phyloP scores from a whole-genome alignment of 53 echinoderm and acorn worm species.

The Arbacia lixula region DNA sequence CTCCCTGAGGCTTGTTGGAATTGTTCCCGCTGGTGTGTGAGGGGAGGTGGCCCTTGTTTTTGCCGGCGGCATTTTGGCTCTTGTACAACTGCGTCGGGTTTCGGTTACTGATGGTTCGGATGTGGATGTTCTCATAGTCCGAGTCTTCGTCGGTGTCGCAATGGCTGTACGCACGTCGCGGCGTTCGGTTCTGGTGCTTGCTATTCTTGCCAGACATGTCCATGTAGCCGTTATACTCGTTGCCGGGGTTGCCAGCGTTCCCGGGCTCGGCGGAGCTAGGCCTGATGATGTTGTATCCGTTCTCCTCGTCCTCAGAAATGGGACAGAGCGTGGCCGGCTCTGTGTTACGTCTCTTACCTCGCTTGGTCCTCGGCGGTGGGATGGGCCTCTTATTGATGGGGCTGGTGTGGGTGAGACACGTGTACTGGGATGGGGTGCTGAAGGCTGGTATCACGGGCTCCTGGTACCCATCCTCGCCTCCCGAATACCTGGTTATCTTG shows the following conservation, averaged over 20 bases:
- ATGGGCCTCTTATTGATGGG: constrained; percentile 42
- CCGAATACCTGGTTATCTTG: constrained; percentile 32
- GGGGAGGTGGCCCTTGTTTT: constrained; percentile 12
- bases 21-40: constrained; percentile 21
- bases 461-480: constrained; percentile 31
- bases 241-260: not conserved
- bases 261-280: constrained; percentile 23
- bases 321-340: constrained; percentile 16
- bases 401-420: constrained; percentile 21
- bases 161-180: constrained; percentile 10
- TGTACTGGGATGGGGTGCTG: constrained; percentile 42
- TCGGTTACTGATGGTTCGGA: constrained; percentile 29
- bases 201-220: constrained; percentile 44
- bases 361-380: constrained; percentile 38
- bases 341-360: constrained; percentile 42
- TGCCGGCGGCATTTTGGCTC: constrained; percentile 22
- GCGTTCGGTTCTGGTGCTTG: not conserved
- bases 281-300: constrained; percentile 26
- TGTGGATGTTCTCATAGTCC: constrained; percentile 40
- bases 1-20: constrained; percentile 12
- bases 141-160: constrained; percentile 15
- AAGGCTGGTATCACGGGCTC: constrained; percentile 37
- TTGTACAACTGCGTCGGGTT: not conserved
- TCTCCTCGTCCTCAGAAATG: constrained; percentile 7
- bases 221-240: constrained; percentile 22